These are phyloP conservation scores for Procambarus clarkii DNA, from an alignment of 1,140 invertebrate genomes.

Conservation along the genomic window DNA sequence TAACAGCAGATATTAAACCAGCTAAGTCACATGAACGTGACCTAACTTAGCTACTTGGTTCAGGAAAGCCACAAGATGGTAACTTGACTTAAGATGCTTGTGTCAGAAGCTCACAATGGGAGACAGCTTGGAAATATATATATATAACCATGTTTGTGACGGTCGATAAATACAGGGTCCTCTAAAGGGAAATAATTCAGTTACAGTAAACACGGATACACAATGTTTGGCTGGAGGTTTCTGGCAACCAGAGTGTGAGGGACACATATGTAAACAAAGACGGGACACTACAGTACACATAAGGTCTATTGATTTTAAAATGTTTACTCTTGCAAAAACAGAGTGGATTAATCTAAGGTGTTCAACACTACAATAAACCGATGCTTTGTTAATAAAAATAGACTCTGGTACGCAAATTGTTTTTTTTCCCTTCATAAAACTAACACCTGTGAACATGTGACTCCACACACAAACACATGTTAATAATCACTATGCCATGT, in stretches of 20 bases:
- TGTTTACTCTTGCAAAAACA: background rate
- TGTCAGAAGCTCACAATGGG: background rate
- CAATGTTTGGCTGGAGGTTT: slow-evolving; percentile 1
- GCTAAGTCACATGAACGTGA: too few species aligned
- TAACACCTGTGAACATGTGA: background rate
- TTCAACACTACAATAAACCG: background rate
- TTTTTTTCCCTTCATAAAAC: background rate
- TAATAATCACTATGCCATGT: background rate
- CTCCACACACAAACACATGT: background rate
- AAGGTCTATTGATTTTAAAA: background rate
- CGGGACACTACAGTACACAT: background rate
- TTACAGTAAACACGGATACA: background rate
- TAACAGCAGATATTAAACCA: too few species aligned
- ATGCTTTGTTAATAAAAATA: background rate
- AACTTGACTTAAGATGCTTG: too few species aligned
- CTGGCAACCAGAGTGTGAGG: background rate
- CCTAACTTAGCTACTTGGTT: too few species aligned
- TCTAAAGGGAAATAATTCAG: background rate
- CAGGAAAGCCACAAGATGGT: too few species aligned
- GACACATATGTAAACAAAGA: background rate
- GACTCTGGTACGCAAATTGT: background rate
- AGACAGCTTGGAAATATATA: background rate
- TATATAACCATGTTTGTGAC: background rate
- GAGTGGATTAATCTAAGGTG: background rate
- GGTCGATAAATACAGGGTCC: background rate